Evolutionary conservation across 2,113 vertebrate species (phyloP).

Genomic region (Aspiorhynchus laticeps): DNA sequence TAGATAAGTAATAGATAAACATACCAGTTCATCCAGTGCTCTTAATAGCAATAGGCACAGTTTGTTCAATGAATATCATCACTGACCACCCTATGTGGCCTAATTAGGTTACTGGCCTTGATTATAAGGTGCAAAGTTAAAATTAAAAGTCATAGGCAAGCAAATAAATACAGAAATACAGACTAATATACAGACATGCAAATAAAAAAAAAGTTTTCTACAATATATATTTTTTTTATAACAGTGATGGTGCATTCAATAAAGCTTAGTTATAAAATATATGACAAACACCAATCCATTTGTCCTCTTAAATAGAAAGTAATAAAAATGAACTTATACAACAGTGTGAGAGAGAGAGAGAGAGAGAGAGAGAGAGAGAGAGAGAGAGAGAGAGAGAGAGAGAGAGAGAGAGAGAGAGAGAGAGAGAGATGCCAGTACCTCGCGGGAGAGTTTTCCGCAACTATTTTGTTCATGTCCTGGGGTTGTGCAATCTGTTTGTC

Average conservation of each 20-base stretch:
- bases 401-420: conserved; percentile 37
- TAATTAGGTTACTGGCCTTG: background rate
- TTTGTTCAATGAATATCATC: background rate
- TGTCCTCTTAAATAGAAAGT: background rate
- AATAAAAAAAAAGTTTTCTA: background rate
- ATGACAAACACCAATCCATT: background rate
- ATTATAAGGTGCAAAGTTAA: background rate
- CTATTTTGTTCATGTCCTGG: conserved; percentile 69
- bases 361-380: conserved; percentile 41
- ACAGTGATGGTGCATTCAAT: background rate
- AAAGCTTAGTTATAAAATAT: background rate
- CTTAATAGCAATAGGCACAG: background rate
- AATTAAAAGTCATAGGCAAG: background rate
- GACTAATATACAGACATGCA: background rate
- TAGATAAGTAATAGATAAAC: background rate
- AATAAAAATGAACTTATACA: conserved; percentile 23
- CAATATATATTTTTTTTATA: background rate
- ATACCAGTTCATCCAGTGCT: background rate
- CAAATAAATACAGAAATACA: background rate
- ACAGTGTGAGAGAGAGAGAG: conserved; percentile 29
- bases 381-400: background rate
- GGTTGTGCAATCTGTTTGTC: conserved; percentile 75
- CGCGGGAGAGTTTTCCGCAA: conserved; percentile 53
- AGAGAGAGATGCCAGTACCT: conserved; percentile 43
- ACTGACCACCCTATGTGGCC: background rate